Conservation (phyloP, 2,113 vertebrate genomes). For the Addax nasomaculatus region DNA sequence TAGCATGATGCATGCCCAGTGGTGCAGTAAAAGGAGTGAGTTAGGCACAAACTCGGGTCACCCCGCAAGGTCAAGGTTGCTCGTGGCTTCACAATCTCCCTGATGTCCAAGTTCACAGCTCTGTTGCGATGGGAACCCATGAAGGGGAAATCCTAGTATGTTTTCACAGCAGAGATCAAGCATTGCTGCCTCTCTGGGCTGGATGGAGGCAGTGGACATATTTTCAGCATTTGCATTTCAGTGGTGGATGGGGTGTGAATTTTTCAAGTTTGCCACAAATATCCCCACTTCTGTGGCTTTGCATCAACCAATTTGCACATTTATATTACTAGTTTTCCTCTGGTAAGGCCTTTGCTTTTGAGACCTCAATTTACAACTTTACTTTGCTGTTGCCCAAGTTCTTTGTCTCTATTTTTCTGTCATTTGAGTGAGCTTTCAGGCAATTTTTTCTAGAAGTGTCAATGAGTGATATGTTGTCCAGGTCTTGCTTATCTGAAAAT, state of each 20-base stretch:
- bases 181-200: neutral
- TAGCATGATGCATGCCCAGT: too few species aligned
- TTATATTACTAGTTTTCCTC: neutral
- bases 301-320: neutral
- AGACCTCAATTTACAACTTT: conserved; percentile 26
- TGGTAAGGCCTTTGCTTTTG: neutral
- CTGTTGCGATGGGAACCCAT: neutral
- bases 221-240: neutral
- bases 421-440: neutral
- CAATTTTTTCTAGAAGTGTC: neutral
- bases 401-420: neutral
- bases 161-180: neutral
- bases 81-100: neutral
- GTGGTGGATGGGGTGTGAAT: too few species aligned
- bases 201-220: neutral
- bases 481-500: neutral
- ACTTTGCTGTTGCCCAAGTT: neutral
- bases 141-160: neutral
- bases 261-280: neutral
- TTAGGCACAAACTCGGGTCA: neutral
- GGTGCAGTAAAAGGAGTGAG: fast-evolving
- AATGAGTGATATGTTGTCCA: neutral
- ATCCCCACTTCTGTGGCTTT: neutral
- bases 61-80: fast-evolving
- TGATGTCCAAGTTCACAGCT: too few species aligned